These are phyloP conservation scores for Nibea albiflora DNA, from an alignment of 2,113 vertebrate species.

Conservation along the genomic window DNA sequence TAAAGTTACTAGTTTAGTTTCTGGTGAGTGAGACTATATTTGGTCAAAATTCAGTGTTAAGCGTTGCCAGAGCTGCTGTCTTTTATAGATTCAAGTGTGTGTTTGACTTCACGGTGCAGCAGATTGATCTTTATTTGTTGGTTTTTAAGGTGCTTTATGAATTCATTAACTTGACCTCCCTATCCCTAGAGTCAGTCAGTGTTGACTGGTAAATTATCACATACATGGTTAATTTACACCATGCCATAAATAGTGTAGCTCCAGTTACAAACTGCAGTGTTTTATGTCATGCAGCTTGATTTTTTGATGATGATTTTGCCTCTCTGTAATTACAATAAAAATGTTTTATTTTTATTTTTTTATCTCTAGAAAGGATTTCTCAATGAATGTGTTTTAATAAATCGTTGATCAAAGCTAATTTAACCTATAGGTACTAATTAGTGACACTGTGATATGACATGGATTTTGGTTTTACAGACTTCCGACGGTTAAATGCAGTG, in stretches of 20 bases:
- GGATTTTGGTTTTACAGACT: neutral
- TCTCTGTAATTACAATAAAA: neutral
- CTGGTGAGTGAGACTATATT: neutral
- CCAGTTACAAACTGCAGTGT: neutral
- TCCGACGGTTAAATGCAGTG: neutral
- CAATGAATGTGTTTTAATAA: neutral
- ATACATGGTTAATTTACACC: too few relatives aligned
- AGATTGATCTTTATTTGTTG: constrained; percentile 1
- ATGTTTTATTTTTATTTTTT: neutral
- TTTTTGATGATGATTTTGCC: neutral
- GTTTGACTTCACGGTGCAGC: neutral
- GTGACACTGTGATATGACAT: neutral
- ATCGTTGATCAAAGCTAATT: neutral
- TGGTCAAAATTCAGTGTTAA: neutral
- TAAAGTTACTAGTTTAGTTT: neutral
- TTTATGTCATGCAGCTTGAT: neutral
- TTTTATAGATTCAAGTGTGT: neutral
- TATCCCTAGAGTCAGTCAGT: neutral
- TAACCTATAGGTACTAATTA: neutral
- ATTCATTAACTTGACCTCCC: constrained; percentile 2
- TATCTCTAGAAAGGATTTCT: neutral
- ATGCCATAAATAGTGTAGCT: neutral
- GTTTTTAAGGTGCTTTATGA: neutral
- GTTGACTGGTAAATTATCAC: neutral
- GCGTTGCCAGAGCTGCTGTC: neutral